These are phyloP conservation scores for Dasyurus viverrinus DNA, from an alignment of 2,113 vertebrate genomes.

Conservation along the genomic window DNA sequence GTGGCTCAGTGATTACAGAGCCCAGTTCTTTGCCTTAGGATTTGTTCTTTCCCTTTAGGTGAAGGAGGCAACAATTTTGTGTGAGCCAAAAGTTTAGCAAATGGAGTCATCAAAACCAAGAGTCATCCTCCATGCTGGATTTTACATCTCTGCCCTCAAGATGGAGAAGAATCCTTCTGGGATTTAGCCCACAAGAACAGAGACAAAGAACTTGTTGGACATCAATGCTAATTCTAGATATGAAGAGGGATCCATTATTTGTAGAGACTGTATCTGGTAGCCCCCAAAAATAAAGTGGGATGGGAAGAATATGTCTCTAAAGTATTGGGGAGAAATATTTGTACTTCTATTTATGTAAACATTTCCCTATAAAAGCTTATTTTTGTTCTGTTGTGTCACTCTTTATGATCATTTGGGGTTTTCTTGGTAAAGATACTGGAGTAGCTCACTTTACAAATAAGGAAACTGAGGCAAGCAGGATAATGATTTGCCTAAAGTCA, in stretches of 20 bases:
- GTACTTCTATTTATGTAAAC: background rate
- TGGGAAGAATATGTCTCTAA: background rate
- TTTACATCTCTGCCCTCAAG: background rate
- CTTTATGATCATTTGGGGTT: too few relatives aligned
- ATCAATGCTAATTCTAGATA: background rate
- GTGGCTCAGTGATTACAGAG: background rate
- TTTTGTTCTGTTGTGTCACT: too few relatives aligned
- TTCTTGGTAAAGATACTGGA: too few relatives aligned
- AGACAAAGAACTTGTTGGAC: background rate
- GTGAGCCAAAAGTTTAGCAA: background rate
- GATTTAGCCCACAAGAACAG: background rate
- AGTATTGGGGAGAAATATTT: background rate
- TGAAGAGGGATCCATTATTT: background rate
- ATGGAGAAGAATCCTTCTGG: background rate
- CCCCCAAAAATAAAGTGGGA: background rate
- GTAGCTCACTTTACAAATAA: too few relatives aligned
- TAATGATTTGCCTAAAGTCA: too few relatives aligned
- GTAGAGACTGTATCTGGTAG: background rate
- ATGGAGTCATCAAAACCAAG: background rate
- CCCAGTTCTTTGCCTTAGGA: background rate
- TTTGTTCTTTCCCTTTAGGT: background rate
- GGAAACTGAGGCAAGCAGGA: too few relatives aligned
- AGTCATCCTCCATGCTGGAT: background rate
- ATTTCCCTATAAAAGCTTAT: background rate
- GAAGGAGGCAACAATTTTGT: background rate